Conservation (phyloP, 2,797 vertebrate species). For the Salarias fasciatus region DNA sequence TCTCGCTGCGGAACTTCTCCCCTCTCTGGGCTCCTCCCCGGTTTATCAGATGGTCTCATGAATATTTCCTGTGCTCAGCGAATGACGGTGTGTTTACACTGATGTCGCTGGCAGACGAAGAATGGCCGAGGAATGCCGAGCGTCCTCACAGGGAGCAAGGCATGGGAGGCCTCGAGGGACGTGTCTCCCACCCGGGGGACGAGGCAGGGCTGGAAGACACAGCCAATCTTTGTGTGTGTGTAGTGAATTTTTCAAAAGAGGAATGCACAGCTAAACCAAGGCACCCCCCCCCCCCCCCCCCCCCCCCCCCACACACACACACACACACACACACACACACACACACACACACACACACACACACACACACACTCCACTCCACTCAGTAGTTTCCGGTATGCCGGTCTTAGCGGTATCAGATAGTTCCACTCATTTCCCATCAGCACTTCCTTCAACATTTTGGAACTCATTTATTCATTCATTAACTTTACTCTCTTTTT, state of each 20-base stretch:
- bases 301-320: too few species aligned
- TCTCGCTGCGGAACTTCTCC: constrained; percentile 8
- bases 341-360: too few species aligned
- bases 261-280: constrained; percentile 52
- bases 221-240: constrained; percentile 43
- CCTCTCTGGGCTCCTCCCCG: not conserved
- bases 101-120: constrained; percentile 48
- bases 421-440: constrained; percentile 53
- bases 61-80: constrained; percentile 12
- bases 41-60: not conserved
- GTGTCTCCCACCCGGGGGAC: constrained; percentile 51
- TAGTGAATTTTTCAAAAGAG: constrained; percentile 39
- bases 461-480: too few species aligned
- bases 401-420: constrained; percentile 58
- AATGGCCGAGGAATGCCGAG: constrained; percentile 68
- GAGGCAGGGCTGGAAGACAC: constrained; percentile 49
- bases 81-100: constrained; percentile 54
- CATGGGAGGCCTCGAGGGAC: constrained; percentile 54
- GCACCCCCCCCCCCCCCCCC: constrained; percentile 44
- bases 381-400: constrained; percentile 59
- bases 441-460: constrained; percentile 28
- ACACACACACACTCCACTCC: too few species aligned
- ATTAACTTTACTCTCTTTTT: too few species aligned
- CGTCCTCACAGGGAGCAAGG: constrained; percentile 80
- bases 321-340: too few species aligned